Conservation (phyloP, 2,888 invertebrate species). For the Meiosimyza platycephala region DNA sequence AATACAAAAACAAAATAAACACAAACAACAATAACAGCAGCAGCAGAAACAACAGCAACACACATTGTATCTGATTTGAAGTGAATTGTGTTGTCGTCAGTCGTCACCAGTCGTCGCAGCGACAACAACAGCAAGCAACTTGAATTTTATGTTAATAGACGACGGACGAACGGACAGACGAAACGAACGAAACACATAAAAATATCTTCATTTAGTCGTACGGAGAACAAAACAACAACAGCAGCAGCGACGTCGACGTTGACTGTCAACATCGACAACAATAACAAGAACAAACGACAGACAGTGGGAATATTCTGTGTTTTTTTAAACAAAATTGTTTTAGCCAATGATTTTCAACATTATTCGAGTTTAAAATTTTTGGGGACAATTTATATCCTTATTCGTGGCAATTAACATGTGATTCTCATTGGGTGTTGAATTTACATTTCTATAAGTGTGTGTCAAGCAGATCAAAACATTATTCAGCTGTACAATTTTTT, state of each 20-base stretch:
- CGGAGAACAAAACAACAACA: constrained; percentile 53
- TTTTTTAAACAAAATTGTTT: too few species aligned
- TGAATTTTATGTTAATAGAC: constrained; percentile 56
- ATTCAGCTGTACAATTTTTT: too few species aligned
- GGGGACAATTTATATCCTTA: too few species aligned
- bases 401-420: too few species aligned
- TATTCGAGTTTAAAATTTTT: too few species aligned
- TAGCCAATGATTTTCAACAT: too few species aligned
- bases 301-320: neutral
- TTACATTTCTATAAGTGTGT: too few species aligned
- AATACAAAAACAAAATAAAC: constrained; percentile 40
- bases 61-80: constrained; percentile 33
- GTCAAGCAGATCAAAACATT: too few species aligned
- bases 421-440: too few species aligned
- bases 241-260: constrained; percentile 30
- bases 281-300: constrained; percentile 25
- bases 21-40: constrained; percentile 32
- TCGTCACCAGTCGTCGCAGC: constrained; percentile 21
- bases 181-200: constrained; percentile 15
- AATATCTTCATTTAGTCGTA: constrained; percentile 32
- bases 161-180: constrained; percentile 27
- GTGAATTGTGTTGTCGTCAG: constrained; percentile 29
- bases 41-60: constrained; percentile 34
- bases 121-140: constrained; percentile 28
- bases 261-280: constrained; percentile 34